phyloP scores from a whole-genome alignment of 2,797 vertebrate genomes.

The Gallinago stenura region DNA sequence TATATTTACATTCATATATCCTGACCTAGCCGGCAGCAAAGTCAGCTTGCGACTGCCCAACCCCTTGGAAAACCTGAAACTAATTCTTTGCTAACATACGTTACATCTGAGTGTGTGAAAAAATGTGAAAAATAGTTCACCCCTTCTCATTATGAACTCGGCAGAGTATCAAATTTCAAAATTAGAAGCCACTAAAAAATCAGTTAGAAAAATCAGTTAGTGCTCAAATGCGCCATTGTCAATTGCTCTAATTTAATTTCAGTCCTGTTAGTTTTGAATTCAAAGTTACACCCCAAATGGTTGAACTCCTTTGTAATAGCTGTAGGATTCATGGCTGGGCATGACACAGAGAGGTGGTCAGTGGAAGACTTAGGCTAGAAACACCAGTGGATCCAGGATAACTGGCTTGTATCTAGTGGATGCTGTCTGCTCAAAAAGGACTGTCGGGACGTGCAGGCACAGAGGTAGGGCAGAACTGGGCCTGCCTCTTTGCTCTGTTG shows the following conservation, averaged over 20 bases:
- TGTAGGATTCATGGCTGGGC: neutral
- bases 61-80: neutral
- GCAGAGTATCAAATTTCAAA: neutral
- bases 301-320: neutral
- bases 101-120: neutral
- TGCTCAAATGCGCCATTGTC: neutral
- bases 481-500: neutral
- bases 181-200: neutral
- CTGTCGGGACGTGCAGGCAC: neutral
- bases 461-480: neutral
- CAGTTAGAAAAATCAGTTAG: neutral
- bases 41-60: neutral
- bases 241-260: neutral
- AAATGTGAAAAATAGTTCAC: neutral
- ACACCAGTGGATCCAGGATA: neutral
- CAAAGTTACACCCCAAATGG: neutral
- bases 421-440: neutral
- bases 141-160: neutral
- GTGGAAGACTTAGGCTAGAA: neutral
- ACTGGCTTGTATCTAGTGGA: rapidly evolving
- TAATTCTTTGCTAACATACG: neutral
- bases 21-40: neutral
- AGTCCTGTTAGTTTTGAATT: neutral
- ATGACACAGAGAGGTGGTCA: neutral
- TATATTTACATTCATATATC: neutral